Evolutionary conservation across 2,113 vertebrate genomes (phyloP), one percentile per base, ranked within the genome.

Genomic region (Elanoides forficatus): DNA sequence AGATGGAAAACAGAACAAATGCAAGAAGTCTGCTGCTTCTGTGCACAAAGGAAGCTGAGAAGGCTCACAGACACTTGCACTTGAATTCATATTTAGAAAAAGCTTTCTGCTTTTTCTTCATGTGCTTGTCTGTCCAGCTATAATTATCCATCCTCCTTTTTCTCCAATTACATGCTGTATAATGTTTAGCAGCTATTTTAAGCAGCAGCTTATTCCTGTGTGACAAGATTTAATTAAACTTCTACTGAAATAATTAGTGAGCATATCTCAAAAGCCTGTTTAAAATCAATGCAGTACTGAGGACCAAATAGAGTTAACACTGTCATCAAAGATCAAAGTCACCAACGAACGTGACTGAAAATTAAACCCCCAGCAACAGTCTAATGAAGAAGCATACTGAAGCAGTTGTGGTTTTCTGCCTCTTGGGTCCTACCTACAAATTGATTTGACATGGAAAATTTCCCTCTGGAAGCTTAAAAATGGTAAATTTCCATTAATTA

Each of bases 161-260:
- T 94, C 66, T 85, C 66, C 75, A 84, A 6, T 90, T 93, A 90
- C 86, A 88, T 88, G 87, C 95, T 94, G 83, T 92, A 86, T 80
- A 81, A 93, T 86, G 94, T 97, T 97, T 96, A 97, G 95, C 82
- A 96, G 84, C 82, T 90, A 94, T 96, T 97, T 93, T 90, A 86
- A 96, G 84, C 67, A 87, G 58, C 81, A 91, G 92, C 95, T 96
- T 97, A 98, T 98, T 98, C 97, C 98, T 98, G 81, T 96, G 97
- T 97, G 98, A 98, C 94, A 97, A 97, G 95, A 98, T 98, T 98
- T 98, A 98, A 99, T 98, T 98, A 98, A 98, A 98, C 95, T 98
- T 97, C 86, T 93, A 97, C 97, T 94, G 97, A 98, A 98, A 98
- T 98, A 98, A 98, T 99, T 98, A 98, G 98, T 71, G 59, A 94